Percentiles rank a stretch among this genome's conserved stretches.
Conservation (phyloP, 2,888 invertebrate species). For the Allolobophora icterica region DNA sequence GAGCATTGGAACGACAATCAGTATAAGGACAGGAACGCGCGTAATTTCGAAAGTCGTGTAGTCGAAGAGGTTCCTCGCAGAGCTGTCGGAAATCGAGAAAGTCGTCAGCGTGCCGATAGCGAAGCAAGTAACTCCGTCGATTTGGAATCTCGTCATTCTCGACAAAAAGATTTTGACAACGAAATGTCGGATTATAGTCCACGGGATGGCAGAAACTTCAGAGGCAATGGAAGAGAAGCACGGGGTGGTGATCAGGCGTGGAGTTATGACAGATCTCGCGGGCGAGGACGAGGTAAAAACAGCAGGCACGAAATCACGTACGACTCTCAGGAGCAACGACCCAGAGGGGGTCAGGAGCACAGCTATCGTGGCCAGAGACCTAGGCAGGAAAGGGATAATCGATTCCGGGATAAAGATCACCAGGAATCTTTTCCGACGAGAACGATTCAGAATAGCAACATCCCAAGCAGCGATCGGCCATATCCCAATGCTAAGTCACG, state of each 20-base stretch:
- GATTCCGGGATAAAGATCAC: background rate
- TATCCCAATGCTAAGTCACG: background rate
- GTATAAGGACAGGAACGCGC: background rate
- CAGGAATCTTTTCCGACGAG: background rate
- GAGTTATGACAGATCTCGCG: too few species aligned
- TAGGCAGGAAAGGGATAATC: background rate
- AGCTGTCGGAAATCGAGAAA: background rate
- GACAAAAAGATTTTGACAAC: background rate
- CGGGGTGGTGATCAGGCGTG: background rate
- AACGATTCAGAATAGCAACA: slow-evolving; percentile 23
- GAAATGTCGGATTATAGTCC: background rate
- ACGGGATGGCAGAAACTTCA: background rate
- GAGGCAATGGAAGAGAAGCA: background rate
- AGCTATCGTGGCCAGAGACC: background rate
- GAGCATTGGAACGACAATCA: background rate
- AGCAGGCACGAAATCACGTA: background rate
- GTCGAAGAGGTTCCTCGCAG: background rate
- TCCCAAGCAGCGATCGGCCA: background rate
- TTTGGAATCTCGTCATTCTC: background rate
- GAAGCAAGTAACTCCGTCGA: background rate
- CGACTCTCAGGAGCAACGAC: background rate
- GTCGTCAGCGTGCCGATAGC: background rate
- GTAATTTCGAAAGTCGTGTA: background rate
- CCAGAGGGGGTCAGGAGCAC: background rate
- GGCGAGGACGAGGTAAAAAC: background rate